phyloP scores from a whole-genome alignment of 92 coral and sea anemone species.

The Bergia puertoricense region DNA sequence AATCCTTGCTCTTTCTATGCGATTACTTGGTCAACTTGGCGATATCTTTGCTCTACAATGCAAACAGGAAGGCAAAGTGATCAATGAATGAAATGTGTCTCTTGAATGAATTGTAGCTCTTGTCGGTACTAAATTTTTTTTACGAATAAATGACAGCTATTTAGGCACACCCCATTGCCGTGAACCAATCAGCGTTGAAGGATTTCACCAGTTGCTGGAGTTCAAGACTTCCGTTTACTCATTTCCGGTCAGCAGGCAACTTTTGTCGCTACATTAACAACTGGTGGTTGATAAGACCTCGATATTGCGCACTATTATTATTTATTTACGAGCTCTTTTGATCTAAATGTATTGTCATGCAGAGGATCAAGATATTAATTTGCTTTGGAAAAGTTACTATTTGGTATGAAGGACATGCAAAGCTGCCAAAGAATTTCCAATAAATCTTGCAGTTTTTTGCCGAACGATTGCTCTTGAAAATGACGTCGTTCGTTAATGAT shows the following conservation, averaged over 20 bases:
- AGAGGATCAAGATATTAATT: not conserved
- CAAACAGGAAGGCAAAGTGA: constrained; percentile 19
- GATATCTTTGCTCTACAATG: not conserved
- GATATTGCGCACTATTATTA: too few species aligned
- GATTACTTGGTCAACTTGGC: not conserved
- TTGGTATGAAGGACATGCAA: not conserved
- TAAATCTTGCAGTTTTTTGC: too few species aligned
- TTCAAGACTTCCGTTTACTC: constrained; percentile 23
- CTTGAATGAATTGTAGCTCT: not conserved
- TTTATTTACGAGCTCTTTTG: not conserved
- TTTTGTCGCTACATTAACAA: too few species aligned
- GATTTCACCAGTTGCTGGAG: not conserved
- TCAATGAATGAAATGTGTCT: constrained; percentile 11
- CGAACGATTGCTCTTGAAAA: not conserved
- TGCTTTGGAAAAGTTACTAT: not conserved
- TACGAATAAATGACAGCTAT: constrained; percentile 26
- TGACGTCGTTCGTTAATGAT: too few species aligned
- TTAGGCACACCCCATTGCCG: constrained; percentile 36
- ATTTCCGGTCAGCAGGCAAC: not conserved
- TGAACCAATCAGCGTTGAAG: constrained; percentile 26
- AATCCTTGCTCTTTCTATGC: not conserved
- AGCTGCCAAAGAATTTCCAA: not conserved
- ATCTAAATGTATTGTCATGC: not conserved
- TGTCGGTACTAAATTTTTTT: not conserved
- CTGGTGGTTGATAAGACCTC: too few species aligned